Evolutionary conservation across 2,113 vertebrate genomes (phyloP).

Genomic region (Nothoprocta pentlandii): DNA sequence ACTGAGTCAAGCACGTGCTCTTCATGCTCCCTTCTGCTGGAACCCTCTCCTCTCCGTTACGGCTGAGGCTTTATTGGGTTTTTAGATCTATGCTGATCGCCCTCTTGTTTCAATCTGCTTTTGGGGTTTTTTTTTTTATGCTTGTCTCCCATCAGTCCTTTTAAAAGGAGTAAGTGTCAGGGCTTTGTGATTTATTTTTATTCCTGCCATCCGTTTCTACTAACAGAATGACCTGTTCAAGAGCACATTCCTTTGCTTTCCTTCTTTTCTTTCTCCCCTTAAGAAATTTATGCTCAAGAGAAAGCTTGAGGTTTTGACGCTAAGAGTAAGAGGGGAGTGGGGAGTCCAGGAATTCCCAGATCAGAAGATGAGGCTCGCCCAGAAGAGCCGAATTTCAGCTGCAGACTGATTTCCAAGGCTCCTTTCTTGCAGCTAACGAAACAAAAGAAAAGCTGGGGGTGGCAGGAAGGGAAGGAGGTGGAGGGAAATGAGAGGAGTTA

Average conservation of each 20-base stretch:
- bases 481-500: background rate
- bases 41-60: constrained; percentile 61
- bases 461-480: background rate
- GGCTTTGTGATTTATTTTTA: constrained; percentile 81
- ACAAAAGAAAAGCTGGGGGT: background rate
- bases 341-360: background rate
- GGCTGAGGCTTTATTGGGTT: constrained; percentile 67
- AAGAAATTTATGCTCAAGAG: constrained; percentile 47
- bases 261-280: constrained; percentile 31
- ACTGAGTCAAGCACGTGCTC: constrained; percentile 34
- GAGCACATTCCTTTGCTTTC: constrained; percentile 48
- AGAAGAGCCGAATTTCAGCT: background rate
- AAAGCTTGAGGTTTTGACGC: constrained; percentile 40
- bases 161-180: constrained; percentile 72
- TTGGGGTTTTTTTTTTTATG: constrained; percentile 79
- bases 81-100: constrained; percentile 68
- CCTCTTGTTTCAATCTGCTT: constrained; percentile 74
- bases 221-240: constrained; percentile 76
- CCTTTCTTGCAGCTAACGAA: constrained; percentile 17
- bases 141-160: constrained; percentile 74
- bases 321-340: background rate
- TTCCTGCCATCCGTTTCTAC: constrained; percentile 77
- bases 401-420: background rate
- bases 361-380: background rate
- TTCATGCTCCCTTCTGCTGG: background rate